Percentiles rank a stretch among this genome's conserved stretches.
These are phyloP conservation scores for Alosa alosa DNA, from an alignment of 2,113 vertebrate species.

Conservation along the genomic window DNA sequence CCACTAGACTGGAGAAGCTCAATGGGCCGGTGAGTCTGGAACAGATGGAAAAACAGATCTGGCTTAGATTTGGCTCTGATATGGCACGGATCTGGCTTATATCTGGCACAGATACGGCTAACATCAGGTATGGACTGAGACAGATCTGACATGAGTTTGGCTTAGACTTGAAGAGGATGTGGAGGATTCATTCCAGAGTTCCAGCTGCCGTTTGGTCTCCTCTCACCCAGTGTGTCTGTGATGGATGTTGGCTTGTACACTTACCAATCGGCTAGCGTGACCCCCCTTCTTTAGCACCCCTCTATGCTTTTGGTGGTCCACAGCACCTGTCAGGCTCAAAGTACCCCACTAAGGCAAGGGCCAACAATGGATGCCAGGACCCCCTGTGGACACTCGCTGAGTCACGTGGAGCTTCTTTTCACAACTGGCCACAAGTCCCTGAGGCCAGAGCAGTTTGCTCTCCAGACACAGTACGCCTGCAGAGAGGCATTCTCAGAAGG, in stretches of 20 bases:
- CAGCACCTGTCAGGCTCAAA: slow-evolving; percentile 12
- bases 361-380: background rate
- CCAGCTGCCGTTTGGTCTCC: background rate
- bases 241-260: slow-evolving; percentile 9
- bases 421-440: background rate
- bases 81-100: background rate
- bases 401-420: background rate
- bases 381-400: background rate
- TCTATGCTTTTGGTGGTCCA: background rate
- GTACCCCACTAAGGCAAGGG: background rate
- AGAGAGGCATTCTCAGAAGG: background rate
- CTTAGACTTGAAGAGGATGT: background rate
- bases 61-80: background rate
- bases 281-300: background rate
- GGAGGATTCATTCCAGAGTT: background rate
- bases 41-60: background rate
- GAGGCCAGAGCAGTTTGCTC: background rate
- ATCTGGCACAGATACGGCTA: background rate
- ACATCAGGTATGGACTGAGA: too few species aligned
- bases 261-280: background rate
- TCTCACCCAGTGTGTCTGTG: background rate
- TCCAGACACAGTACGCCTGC: background rate
- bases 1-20: background rate
- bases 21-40: background rate
- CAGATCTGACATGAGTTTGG: background rate